Evolutionary conservation across 1,140 invertebrate species (phyloP).

Genomic region (Ceratosolen fusciceps): DNA sequence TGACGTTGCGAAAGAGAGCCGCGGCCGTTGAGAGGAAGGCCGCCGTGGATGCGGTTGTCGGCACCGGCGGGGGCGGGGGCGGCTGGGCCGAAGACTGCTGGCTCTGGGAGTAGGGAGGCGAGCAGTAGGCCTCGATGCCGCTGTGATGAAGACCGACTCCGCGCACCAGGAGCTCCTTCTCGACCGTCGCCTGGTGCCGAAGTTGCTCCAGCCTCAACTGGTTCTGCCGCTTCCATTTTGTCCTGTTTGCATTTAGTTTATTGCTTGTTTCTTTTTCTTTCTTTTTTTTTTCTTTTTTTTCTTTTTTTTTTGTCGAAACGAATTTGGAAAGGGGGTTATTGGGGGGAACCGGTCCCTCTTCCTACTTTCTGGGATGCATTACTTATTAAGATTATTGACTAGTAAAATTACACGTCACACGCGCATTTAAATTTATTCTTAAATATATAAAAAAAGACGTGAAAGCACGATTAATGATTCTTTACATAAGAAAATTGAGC

Average conservation of each 20-base stretch:
- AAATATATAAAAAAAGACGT: no score
- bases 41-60: conserved; percentile 69
- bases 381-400: no score
- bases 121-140: conserved; percentile 71
- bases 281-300: not conserved
- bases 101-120: conserved; percentile 54
- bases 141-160: conserved; percentile 68
- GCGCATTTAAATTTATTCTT: no score
- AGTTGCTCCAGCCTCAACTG: conserved; percentile 88
- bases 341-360: no score
- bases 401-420: no score
- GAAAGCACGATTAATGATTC: no score
- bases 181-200: conserved; percentile 81
- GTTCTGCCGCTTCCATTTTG: conserved; percentile 96
- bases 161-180: conserved; percentile 74
- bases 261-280: not conserved
- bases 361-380: no score
- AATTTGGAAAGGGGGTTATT: no score
- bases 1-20: conserved; percentile 81
- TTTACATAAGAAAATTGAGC: no score
- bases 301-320: no score
- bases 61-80: conserved; percentile 65
- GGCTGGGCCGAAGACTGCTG: conserved; percentile 64
- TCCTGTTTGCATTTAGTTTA: conserved; percentile 75
- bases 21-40: conserved; percentile 75